Percentiles rank a stretch among this genome's conserved stretches.
These are phyloP conservation scores for Catocala sponsa DNA, from an alignment of 2,888 invertebrate genomes.

Conservation along the genomic window DNA sequence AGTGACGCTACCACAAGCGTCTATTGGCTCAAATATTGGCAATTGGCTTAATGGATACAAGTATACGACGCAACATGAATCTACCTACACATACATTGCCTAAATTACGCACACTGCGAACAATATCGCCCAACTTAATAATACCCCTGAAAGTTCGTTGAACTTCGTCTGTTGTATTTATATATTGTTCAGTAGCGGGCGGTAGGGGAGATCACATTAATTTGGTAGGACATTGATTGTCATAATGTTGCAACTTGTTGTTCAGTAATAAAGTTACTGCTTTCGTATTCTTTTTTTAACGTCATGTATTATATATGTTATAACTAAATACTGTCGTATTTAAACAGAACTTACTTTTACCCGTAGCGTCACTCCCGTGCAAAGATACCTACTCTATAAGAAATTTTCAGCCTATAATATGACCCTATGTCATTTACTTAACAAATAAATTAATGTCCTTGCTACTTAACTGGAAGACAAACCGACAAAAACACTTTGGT, in stretches of 20 bases:
- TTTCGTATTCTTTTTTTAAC: conserved; percentile 7
- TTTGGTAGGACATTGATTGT: conserved; percentile 25
- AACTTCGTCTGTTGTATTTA: conserved; percentile 15
- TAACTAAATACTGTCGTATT: no score
- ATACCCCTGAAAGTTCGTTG: conserved; percentile 26
- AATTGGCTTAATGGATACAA: conserved; percentile 14
- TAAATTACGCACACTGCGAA: conserved; percentile 18
- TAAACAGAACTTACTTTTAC: no score
- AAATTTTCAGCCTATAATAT: no score
- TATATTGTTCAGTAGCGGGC: conserved; percentile 1
- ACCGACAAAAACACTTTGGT: no score
- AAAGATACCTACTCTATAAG: no score
- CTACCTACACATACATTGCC: conserved; percentile 26
- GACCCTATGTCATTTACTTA: no score
- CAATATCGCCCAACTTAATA: conserved; percentile 21
- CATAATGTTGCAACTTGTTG: conserved; percentile 43
- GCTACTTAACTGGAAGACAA: no score
- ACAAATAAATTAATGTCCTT: no score
- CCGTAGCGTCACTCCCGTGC: no score
- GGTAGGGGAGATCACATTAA: conserved; percentile 19
- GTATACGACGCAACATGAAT: conserved; percentile 10
- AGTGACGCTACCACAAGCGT: not conserved
- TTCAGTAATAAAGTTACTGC: conserved; percentile 22
- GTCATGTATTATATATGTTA: no score
- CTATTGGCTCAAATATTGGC: conserved; percentile 39